These are phyloP conservation scores for Protomyctophum bolini DNA, from an alignment of 2,113 vertebrate species.

Conservation along the genomic window DNA sequence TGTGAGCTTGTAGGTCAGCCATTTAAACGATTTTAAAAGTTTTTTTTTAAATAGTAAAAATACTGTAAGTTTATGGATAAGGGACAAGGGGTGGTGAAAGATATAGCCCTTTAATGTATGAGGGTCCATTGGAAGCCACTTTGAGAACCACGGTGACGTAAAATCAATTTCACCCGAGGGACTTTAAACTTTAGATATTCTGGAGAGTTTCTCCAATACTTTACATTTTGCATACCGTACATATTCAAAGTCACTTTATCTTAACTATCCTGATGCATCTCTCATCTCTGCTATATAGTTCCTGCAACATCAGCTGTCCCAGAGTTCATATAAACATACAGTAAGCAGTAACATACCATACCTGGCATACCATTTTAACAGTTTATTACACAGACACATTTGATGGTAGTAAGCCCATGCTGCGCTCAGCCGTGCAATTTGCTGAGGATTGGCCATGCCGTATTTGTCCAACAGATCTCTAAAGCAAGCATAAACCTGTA, in stretches of 20 bases:
- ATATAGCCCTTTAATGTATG: too few relatives aligned
- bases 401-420: slow-evolving; percentile 63
- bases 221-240: not conserved
- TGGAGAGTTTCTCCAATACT: not conserved
- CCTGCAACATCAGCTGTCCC: not conserved
- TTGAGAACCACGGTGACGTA: too few relatives aligned
- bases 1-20: too few relatives aligned
- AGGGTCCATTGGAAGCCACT: too few relatives aligned
- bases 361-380: slow-evolving; percentile 9
- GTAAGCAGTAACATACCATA: not conserved
- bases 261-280: not conserved
- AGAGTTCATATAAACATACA: not conserved
- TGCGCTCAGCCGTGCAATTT: slow-evolving; percentile 56
- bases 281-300: not conserved
- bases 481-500: slow-evolving; percentile 35
- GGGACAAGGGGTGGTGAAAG: too few relatives aligned
- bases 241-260: not conserved
- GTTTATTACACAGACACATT: slow-evolving; percentile 25
- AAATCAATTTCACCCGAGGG: not conserved
- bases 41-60: too few relatives aligned
- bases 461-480: slow-evolving; percentile 13
- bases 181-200: not conserved
- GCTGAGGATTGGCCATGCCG: slow-evolving; percentile 15
- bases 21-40: too few relatives aligned
- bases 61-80: too few relatives aligned